These are phyloP conservation scores for Magallana angulata DNA, from an alignment of 1,140 invertebrate species.

Conservation along the genomic window DNA sequence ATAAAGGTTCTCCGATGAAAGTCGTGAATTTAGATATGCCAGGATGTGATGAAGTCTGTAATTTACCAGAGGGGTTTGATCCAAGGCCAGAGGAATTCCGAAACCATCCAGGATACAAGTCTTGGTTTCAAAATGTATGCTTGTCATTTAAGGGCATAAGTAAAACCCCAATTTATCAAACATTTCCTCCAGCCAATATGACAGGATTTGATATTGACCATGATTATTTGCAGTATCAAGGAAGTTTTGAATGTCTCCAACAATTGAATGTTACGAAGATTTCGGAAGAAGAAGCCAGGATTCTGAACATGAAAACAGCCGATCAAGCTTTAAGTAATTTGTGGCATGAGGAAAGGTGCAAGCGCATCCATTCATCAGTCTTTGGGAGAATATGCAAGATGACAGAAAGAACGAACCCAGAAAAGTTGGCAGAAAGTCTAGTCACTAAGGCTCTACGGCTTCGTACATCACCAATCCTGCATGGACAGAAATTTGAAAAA, in stretches of 20 bases:
- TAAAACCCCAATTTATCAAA: constrained; percentile 52
- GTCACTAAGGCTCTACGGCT: not conserved
- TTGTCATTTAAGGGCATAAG: constrained; percentile 39
- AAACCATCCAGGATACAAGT: constrained; percentile 38
- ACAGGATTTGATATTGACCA: constrained; percentile 47
- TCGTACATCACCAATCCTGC: constrained; percentile 42
- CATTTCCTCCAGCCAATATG: constrained; percentile 51
- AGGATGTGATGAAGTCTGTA: constrained; percentile 32
- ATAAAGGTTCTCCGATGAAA: constrained; percentile 53
- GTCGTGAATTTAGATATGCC: constrained; percentile 42
- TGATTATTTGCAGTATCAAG: constrained; percentile 47
- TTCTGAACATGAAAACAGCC: constrained; percentile 54
- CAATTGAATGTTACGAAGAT: constrained; percentile 51
- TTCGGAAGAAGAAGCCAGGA: constrained; percentile 24
- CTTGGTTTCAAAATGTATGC: constrained; percentile 53
- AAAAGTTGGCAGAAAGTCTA: constrained; percentile 51
- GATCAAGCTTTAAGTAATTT: constrained; percentile 46
- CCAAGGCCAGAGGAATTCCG: constrained; percentile 37
- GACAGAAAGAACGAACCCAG: constrained; percentile 53
- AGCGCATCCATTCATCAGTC: constrained; percentile 53
- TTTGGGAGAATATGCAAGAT: constrained; percentile 66
- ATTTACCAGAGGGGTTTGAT: constrained; percentile 40
- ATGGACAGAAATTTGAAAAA: constrained; percentile 61
- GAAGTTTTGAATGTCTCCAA: constrained; percentile 45
- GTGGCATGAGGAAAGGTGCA: constrained; percentile 59